Base-by-base conservation (phyloP, 2,888 invertebrate genomes). In the Mesoligia furuncula region DNA sequence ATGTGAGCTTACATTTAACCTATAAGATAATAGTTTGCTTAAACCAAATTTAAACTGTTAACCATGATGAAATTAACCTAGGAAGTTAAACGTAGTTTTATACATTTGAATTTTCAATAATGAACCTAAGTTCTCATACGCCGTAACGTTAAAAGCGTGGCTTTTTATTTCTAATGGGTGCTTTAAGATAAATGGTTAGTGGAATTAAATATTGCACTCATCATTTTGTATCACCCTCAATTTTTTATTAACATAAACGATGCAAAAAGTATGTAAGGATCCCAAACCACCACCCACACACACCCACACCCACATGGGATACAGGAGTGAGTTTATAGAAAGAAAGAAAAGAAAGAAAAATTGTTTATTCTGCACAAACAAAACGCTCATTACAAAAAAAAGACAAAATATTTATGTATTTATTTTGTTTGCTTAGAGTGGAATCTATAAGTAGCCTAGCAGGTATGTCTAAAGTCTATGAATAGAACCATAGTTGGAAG, bases 111-210 rank as follows among this genome's bases (percentile, higher is more conserved):
- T 27, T 20, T 64, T 48, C 5, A 5, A 11, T 13, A 20, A 59
- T 15, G 31, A 17, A 27, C 11, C 7, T 24, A 17, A 9, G 31
- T 54, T 62, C 13, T 27, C 24, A 62, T 51, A 68, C n/a, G 8
- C 6, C 11, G 5, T 42, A 17, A 64, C 2, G 24, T 4, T n/a
- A 11, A 36, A 17, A 51, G 20, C 11, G 7, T 8, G 20, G 11
- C 15, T 65, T 73, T 65, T 36, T 42, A 73, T 59, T 42, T 79
- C 20, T 79, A 57, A 39, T n/a, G 79, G 31, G 72, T n/a, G 6
- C 27, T 5, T 54, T 54, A 57, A 70, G 13, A 71, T 62, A 8
- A 17, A 45, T 39, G 36, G 17, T 20, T 20, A 36, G 36, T 64
- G 54, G 2, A 31, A 54, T 62, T 13, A 71, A 54, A 78, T 64